Evolutionary conservation across 2,113 vertebrate species (phyloP).

Genomic region (Plotosus lineatus): DNA sequence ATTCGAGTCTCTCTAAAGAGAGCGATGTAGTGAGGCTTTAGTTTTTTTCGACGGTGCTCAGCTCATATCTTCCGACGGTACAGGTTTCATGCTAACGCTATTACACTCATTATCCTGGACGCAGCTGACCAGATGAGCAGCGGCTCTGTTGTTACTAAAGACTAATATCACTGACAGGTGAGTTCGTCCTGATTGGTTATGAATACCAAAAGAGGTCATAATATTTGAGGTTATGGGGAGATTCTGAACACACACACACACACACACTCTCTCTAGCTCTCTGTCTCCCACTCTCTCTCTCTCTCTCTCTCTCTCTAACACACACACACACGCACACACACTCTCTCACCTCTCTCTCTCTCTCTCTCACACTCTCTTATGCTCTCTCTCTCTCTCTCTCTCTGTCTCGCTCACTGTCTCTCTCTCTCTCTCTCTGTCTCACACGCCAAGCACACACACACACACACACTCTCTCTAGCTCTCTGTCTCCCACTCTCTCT

Average conservation of each 20-base stretch:
- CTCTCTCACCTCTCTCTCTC: no score
- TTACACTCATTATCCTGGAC: neutral
- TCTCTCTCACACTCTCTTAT: no score
- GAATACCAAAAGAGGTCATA: neutral
- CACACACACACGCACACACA: no score
- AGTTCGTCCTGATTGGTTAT: neutral
- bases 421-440: no score
- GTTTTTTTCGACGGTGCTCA: neutral
- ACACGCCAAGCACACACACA: no score
- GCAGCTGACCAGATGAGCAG: neutral
- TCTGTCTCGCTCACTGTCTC: no score
- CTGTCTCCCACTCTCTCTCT: no score
- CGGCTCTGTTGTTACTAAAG: neutral
- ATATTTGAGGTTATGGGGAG: neutral
- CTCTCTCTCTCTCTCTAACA: no score
- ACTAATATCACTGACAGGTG: neutral
- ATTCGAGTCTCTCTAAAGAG: neutral
- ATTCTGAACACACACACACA: neutral
- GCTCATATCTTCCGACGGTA: neutral
- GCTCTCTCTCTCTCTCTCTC: no score
- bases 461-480: no score
- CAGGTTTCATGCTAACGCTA: neutral
- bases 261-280: no score
- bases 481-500: no score
- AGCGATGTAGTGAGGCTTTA: neutral